Conservation (phyloP, 2,888 invertebrate genomes). For the Poecilobothrus nobilitatus region DNA sequence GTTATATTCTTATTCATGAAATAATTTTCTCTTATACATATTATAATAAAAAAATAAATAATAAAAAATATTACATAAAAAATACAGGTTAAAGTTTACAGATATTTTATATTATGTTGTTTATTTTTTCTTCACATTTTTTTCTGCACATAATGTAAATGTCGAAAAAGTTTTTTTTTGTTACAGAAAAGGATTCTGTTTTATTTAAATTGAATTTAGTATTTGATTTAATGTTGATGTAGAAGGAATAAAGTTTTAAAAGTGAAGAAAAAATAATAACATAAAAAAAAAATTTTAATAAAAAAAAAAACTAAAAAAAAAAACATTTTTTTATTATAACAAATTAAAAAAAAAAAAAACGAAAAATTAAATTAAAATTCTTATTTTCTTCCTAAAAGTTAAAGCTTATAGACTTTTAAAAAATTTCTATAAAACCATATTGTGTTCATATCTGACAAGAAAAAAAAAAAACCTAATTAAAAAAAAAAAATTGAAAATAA, state of each 20-base stretch:
- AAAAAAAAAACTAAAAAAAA: not conserved
- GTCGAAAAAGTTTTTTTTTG: not conserved
- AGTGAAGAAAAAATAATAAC: not conserved
- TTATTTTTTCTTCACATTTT: not conserved
- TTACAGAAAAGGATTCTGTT: not conserved
- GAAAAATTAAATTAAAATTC: too few species aligned
- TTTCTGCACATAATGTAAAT: too few species aligned
- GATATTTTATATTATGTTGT: too few species aligned
- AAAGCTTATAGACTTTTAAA: too few species aligned
- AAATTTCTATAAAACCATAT: not conserved
- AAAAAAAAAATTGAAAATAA: not conserved
- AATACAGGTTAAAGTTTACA: not conserved
- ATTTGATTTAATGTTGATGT: conserved; percentile 1
- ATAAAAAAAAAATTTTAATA: not conserved
- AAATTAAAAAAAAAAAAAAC: too few species aligned
- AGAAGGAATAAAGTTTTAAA: not conserved
- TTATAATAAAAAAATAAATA: too few species aligned
- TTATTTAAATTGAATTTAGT: not conserved
- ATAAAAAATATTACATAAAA: too few species aligned
- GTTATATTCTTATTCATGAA: too few species aligned
- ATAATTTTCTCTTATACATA: too few species aligned
- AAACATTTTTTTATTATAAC: not conserved
- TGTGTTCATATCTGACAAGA: not conserved
- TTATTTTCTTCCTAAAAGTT: too few species aligned
- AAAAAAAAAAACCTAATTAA: not conserved